These are phyloP conservation scores for Melanotaenia trifasciata DNA, from an alignment of 2,797 vertebrate genomes.

Conservation along the genomic window DNA sequence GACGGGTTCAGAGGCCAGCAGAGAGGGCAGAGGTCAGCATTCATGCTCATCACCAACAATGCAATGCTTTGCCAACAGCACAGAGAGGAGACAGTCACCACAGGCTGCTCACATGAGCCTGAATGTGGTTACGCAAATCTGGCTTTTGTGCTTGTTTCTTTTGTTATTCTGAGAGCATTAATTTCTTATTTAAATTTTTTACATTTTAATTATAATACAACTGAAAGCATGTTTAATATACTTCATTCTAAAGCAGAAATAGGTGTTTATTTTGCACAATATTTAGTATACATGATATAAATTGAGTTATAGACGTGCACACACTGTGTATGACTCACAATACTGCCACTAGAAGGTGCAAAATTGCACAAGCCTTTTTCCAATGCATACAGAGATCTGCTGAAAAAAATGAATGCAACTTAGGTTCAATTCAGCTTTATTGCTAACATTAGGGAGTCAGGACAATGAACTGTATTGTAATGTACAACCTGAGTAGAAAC, in stretches of 20 bases:
- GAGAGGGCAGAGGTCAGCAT: slow-evolving; percentile 90
- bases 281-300: neutral
- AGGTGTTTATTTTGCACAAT: neutral
- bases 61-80: slow-evolving; percentile 84
- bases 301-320: neutral
- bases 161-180: neutral
- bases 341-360: neutral
- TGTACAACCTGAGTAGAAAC: neutral
- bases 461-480: slow-evolving; percentile 12
- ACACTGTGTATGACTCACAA: slow-evolving; percentile 3
- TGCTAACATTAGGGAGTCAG: slow-evolving; percentile 5
- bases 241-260: neutral
- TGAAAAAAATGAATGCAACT: slow-evolving; percentile 3
- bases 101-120: slow-evolving; percentile 65
- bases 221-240: slow-evolving; percentile 5
- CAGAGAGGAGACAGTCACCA: slow-evolving; percentile 80
- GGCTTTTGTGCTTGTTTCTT: slow-evolving; percentile 25
- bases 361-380: slow-evolving; percentile 5
- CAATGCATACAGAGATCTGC: slow-evolving; percentile 8
- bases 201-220: neutral
- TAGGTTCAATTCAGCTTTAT: slow-evolving; percentile 16
- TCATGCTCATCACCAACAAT: slow-evolving; percentile 93
- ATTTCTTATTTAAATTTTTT: neutral
- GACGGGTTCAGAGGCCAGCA: slow-evolving; percentile 88
- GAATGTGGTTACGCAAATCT: slow-evolving; percentile 54